Base-by-base conservation (phyloP, 92 coral and sea anemone genomes). In the Epizoanthus ramosus region DNA sequence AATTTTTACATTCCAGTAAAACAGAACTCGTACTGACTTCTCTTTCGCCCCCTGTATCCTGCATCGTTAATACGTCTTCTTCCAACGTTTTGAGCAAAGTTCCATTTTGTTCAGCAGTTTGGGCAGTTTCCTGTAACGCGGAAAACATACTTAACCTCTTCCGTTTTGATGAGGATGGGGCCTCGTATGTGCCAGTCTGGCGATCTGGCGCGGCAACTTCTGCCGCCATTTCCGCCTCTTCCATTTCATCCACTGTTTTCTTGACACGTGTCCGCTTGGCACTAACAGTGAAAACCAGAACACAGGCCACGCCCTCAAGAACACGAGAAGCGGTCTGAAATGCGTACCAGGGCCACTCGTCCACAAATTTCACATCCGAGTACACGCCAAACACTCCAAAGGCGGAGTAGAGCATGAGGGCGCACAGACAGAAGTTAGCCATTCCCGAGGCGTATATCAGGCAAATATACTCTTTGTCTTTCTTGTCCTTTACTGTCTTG, bases 341-440 rank as follows among this genome's bases (percentile, higher is more conserved):
- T 12, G 58, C 33, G 85, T 88, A 92, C 95, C 95, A 92, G 5
- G 85, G 71, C 95, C 95, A 92, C 9, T 90, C 89, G 68, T 87
- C 88, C 15, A 92, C 95, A 68, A 63, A 92, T 8, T 77, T 53
- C 12, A 87, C 90, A 31, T 85, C 81, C 8, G 95, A 92, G 56
- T 92, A 92, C 61, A 92, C 95, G 2, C 95, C 95, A 39, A 92
- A 92, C 6, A 92, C 95, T 2, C 95, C 93, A 37, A 86, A 86
- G 21, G 93, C 95, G 7, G 95, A 92, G 39, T 92, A 92, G 22
- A 90, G 24, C 52, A 87, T 72, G 5, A 92, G 65, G 12, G 68
- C 85, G 18, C 93, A 90, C 21, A 91, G 73, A 22, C 85, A 52
- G 31, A 79, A 70, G 83, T 92, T 92, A 21, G 93, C 85, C 16